phyloP scores from a whole-genome alignment of 2,888 invertebrate species.

The Diplazon laetatorius region DNA sequence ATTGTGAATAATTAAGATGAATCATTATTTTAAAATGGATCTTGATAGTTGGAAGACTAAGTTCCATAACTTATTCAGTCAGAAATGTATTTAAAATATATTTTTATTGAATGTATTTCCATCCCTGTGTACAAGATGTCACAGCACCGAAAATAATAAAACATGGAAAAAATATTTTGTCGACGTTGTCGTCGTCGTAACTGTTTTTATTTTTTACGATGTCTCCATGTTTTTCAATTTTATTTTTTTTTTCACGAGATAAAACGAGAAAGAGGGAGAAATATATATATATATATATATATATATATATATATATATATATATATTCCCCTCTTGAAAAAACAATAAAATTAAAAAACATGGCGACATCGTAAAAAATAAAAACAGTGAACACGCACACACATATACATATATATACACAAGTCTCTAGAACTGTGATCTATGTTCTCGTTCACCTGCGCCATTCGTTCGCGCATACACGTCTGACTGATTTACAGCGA shows the following conservation, averaged over 20 bases:
- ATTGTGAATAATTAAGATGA: too few relatives aligned
- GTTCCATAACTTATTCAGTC: too few relatives aligned
- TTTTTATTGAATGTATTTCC: too few relatives aligned
- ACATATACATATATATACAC: slow-evolving; percentile 38
- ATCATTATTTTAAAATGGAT: slow-evolving; percentile 28
- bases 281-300: slow-evolving; percentile 34
- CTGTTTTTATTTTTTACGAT: slow-evolving; percentile 6
- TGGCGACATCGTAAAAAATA: too few relatives aligned
- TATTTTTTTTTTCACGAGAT: slow-evolving; percentile 5
- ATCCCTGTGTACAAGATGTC: slow-evolving; percentile 26
- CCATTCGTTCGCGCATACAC: slow-evolving; percentile 37
- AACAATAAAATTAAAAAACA: too few relatives aligned
- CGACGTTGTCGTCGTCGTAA: slow-evolving; percentile 32
- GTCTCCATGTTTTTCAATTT: slow-evolving; percentile 29
- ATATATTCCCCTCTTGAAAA: slow-evolving; percentile 58
- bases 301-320: slow-evolving; percentile 40
- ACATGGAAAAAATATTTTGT: slow-evolving; percentile 23
- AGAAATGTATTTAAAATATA: too few relatives aligned
- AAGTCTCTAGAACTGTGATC: slow-evolving; percentile 59
- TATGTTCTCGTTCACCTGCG: slow-evolving; percentile 60
- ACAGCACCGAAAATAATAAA: slow-evolving; percentile 58
- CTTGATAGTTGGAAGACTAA: neutral
- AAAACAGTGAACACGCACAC: too few relatives aligned
- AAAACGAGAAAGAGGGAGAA: slow-evolving; percentile 3
- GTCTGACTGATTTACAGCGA: slow-evolving; percentile 54